Conservation (phyloP, 2,888 invertebrate species). For the Metacarcinus magister region DNA sequence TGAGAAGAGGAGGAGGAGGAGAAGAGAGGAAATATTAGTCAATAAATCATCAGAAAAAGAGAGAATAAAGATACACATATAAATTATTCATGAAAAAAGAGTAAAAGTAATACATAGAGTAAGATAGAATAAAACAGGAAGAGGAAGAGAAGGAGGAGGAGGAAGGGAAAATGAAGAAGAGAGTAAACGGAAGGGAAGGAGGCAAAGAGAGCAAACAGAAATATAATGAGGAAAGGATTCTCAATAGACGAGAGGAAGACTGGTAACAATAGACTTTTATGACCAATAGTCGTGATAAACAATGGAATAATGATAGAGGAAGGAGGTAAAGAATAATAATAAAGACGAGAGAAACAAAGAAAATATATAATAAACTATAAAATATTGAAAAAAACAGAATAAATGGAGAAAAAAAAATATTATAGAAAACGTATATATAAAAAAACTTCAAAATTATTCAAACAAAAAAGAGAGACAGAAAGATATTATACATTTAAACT, state of each 20-base stretch:
- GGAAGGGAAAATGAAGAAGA: neutral
- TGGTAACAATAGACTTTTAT: too few species aligned
- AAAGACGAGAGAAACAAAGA: neutral
- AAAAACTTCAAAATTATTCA: neutral
- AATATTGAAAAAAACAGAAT: neutral
- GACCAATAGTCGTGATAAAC: too few species aligned
- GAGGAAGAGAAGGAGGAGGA: neutral
- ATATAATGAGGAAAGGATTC: too few species aligned
- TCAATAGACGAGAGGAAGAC: too few species aligned
- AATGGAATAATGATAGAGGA: neutral
- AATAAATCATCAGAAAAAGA: too few species aligned
- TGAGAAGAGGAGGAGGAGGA: neutral
- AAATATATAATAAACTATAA: too few species aligned
- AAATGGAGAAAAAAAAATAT: neutral
- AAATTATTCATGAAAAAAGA: too few species aligned
- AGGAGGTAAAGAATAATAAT: neutral
- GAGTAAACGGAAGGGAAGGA: neutral
- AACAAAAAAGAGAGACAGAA: neutral
- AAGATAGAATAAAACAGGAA: neutral
- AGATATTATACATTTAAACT: too few species aligned
- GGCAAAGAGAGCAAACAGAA: too few species aligned
- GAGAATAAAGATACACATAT: too few species aligned
- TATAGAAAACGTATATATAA: neutral
- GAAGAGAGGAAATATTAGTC: neutral
- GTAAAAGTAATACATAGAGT: too few species aligned